Percentiles rank a stretch among this genome's conserved stretches.
Conservation (phyloP, 2,797 vertebrate genomes). For the Bradypodion ventrale region DNA sequence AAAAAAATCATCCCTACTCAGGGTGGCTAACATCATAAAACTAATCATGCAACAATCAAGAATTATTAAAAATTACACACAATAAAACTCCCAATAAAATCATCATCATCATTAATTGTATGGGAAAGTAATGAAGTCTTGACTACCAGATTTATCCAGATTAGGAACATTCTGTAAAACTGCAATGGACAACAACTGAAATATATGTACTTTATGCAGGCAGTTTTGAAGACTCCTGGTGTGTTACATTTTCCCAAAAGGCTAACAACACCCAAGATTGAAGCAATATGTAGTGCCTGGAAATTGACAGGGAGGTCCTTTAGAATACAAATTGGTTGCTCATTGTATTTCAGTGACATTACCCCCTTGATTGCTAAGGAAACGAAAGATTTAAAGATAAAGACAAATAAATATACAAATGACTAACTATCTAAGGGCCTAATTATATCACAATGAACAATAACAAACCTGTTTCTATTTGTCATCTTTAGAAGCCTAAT, state of each 20-base stretch:
- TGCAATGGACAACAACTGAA: background rate
- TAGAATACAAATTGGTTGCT: background rate
- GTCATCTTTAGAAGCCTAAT: background rate
- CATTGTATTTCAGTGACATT: background rate
- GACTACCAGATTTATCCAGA: background rate
- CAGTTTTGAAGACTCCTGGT: background rate
- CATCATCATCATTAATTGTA: no score
- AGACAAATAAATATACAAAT: background rate
- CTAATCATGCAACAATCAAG: no score
- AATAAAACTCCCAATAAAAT: no score
- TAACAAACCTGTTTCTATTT: background rate
- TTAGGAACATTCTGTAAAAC: background rate
- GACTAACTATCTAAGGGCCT: background rate
- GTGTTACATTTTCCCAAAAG: background rate
- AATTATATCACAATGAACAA: background rate
- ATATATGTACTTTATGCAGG: no score
- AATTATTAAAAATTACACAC: no score
- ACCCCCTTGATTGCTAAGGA: background rate
- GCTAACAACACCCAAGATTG: background rate
- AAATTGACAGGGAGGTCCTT: background rate
- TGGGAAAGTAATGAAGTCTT: background rate
- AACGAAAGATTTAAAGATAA: background rate
- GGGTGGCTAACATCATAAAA: no score
- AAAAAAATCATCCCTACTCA: no score
- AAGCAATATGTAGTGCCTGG: background rate